Percentiles rank a stretch among this genome's conserved stretches.
Evolutionary conservation across 2,113 vertebrate genomes (phyloP).

Genomic region (Psephotus haematonotus): DNA sequence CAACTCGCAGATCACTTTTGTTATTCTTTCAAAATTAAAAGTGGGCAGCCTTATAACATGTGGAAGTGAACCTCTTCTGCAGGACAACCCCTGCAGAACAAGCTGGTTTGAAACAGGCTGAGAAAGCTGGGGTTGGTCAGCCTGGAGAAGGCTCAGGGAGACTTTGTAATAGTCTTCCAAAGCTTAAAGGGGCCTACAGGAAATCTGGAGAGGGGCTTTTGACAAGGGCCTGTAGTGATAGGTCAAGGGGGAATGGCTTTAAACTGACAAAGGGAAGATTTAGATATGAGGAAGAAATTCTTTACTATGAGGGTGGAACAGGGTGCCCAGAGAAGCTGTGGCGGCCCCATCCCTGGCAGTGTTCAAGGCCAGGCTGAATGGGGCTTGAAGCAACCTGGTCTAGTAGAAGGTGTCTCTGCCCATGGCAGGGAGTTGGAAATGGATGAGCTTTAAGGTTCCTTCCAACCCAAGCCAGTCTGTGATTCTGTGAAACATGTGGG

Average conservation of each 20-base stretch:
- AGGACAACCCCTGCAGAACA: neutral
- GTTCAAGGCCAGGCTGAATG: neutral
- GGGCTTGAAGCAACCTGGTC: neutral
- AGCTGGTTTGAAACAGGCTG: neutral
- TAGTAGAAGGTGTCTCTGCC: neutral
- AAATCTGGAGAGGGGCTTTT: neutral
- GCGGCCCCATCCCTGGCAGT: neutral
- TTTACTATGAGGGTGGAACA: neutral
- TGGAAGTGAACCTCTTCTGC: neutral
- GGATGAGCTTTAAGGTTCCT: neutral
- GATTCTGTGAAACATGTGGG: neutral
- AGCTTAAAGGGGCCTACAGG: neutral
- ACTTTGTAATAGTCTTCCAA: neutral
- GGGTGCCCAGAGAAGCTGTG: neutral
- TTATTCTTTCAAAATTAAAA: neutral
- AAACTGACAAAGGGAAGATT: neutral
- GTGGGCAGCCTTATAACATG: fast-evolving
- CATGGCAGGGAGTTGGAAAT: neutral
- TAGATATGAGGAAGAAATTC: neutral
- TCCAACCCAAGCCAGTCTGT: neutral
- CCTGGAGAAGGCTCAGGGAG: neutral
- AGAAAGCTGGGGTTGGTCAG: neutral
- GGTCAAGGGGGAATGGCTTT: neutral
- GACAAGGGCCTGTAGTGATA: neutral
- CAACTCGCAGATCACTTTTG: neutral